A percentile compares a stretch with the other conserved stretches of the same genome.
Evolutionary conservation across 2,797 vertebrate species (phyloP).

Genomic region (Chiropotes sagulatus): DNA sequence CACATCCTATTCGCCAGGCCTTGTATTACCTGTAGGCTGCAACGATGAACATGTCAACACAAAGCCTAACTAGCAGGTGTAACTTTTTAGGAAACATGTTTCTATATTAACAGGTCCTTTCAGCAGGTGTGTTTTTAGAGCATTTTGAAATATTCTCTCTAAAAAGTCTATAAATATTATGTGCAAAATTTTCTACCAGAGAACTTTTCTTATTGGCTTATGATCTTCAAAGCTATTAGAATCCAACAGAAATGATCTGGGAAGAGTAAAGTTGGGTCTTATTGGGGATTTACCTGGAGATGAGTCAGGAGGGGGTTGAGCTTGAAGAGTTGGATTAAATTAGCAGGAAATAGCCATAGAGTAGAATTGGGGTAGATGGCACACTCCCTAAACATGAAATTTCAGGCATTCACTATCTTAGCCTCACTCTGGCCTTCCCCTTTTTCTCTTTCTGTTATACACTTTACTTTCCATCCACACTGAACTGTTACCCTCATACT

Average conservation of each 20-base stretch:
- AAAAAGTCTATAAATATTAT: background rate
- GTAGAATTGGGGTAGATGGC: background rate
- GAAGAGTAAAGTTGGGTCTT: background rate
- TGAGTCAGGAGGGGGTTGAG: background rate
- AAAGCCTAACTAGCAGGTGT: background rate
- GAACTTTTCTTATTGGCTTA: background rate
- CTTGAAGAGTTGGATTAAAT: background rate
- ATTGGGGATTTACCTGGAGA: background rate
- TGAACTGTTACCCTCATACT: background rate
- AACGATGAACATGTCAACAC: background rate
- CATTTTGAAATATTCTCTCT: background rate
- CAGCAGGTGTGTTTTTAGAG: background rate
- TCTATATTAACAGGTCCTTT: background rate
- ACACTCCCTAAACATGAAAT: too few relatives aligned
- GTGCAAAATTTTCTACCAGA: background rate
- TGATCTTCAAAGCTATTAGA: conserved; percentile 19
- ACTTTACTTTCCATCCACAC: background rate
- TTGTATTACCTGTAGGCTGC: background rate
- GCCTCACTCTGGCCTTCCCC: background rate
- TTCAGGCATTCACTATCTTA: background rate
- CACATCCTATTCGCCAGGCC: accelerated
- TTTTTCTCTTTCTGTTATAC: background rate
- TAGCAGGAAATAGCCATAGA: background rate
- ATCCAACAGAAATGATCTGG: background rate
- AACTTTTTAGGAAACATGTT: background rate